Percentiles rank a stretch among this genome's conserved stretches.
Conservation (phyloP, 2,888 invertebrate genomes). For the Amphipoea oculea region DNA sequence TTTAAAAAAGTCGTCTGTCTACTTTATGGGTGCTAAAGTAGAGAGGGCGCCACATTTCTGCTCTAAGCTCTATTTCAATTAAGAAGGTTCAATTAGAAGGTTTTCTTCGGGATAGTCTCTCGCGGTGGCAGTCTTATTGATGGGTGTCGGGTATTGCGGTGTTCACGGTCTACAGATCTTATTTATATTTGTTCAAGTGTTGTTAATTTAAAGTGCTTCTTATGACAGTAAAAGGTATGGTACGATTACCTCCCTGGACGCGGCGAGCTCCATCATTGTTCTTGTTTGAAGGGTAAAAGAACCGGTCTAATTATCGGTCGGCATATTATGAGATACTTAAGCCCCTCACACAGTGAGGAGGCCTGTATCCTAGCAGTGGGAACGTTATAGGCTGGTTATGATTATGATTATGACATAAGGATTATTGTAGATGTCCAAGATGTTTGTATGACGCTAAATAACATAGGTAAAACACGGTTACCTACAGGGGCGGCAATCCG, state of each 20-base stretch:
- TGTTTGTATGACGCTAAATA: not conserved
- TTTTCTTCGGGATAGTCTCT: constrained; percentile 45
- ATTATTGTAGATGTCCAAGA: not conserved
- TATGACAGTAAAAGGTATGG: not conserved
- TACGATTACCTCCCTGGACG: not conserved
- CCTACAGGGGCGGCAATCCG: too few relatives aligned
- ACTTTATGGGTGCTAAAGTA: constrained; percentile 30
- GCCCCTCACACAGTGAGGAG: not conserved
- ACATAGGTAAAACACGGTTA: not conserved
- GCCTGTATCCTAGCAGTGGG: not conserved
- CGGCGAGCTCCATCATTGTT: not conserved
- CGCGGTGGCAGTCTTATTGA: constrained; percentile 49
- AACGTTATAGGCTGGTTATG: not conserved
- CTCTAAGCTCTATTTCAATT: constrained; percentile 49
- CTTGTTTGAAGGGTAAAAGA: not conserved
- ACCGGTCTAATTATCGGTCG: too few relatives aligned
- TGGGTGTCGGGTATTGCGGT: constrained; percentile 26
- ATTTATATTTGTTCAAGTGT: constrained; percentile 31
- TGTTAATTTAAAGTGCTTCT: constrained; percentile 25
- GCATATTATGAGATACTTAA: not conserved
- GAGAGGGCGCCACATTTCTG: constrained; percentile 20
- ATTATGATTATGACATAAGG: not conserved
- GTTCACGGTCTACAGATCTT: constrained; percentile 17
- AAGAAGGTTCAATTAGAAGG: constrained; percentile 49
- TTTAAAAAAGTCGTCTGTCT: constrained; percentile 32